Percentiles rank a stretch among this genome's conserved stretches.
Conservation (phyloP, 2,888 invertebrate genomes). For the Microctonus hyperodae region DNA sequence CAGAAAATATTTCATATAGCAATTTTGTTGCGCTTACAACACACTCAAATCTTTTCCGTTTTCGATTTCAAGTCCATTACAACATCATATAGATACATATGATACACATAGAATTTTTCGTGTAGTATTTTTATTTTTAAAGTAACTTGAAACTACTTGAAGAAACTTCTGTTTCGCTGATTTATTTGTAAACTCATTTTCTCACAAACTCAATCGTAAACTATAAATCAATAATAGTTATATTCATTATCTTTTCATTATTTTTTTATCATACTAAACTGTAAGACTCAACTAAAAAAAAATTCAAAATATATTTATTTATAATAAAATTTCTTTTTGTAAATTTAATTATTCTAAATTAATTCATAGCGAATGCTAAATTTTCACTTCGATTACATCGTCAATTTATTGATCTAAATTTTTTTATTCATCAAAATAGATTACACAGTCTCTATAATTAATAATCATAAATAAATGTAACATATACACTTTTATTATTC, state of each 20-base stretch:
- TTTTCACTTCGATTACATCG: not conserved
- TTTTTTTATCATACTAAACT: too few species aligned
- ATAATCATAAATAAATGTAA: too few species aligned
- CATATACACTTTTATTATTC: too few species aligned
- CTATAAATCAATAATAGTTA: constrained; percentile 1
- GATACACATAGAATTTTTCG: constrained; percentile 1
- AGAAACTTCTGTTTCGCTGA: constrained; percentile 14
- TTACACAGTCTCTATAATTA: not conserved
- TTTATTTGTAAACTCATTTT: not conserved
- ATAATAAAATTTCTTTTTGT: not conserved
- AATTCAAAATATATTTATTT: not conserved
- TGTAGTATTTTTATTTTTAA: constrained; percentile 12
- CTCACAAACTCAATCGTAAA: constrained; percentile 1
- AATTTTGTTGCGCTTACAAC: constrained; percentile 31
- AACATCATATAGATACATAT: constrained; percentile 6
- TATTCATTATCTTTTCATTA: too few species aligned
- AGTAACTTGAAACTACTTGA: constrained; percentile 19
- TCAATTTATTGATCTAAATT: not conserved
- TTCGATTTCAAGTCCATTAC: constrained; percentile 17
- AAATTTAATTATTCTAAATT: not conserved
- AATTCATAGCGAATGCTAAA: not conserved
- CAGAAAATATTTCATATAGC: constrained; percentile 30
- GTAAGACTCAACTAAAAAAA: not conserved
- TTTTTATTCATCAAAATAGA: not conserved
- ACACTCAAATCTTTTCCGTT: constrained; percentile 8